Percentiles rank a stretch among this genome's conserved stretches.
phyloP scores from a whole-genome alignment of 2,888 invertebrate genomes.

The Willowsia nigromaculata region DNA sequence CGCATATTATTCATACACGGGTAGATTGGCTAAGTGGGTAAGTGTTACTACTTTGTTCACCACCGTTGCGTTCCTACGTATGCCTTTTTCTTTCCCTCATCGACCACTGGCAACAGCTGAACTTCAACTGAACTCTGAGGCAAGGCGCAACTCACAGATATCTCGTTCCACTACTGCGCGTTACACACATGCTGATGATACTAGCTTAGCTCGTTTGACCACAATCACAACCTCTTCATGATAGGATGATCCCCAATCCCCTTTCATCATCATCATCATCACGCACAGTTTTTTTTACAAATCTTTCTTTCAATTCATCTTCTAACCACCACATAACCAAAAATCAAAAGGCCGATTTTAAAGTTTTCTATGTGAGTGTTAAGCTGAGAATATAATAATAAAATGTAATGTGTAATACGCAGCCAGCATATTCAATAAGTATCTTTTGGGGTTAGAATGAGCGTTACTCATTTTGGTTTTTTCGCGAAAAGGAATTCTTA shows the following conservation, averaged over 20 bases:
- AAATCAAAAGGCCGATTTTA: not conserved
- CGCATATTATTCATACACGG: not conserved
- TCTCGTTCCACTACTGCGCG: not conserved
- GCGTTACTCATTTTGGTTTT: conserved; percentile 8
- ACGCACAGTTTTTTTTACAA: conserved; percentile 23
- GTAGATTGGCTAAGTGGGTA: conserved; percentile 61
- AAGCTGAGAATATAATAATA: not conserved
- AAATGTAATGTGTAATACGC: not conserved
- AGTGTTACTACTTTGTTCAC: conserved; percentile 60
- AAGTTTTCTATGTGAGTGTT: not conserved
- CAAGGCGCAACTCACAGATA: not conserved
- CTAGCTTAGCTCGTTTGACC: conserved; percentile 24
- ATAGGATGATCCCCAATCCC: conserved; percentile 8
- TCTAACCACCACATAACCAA: conserved; percentile 1
- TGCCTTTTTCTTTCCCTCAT: not conserved
- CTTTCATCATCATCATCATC: conserved; percentile 6
- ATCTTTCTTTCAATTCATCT: not conserved
- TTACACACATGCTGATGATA: not conserved
- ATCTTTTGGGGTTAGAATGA: conserved; percentile 61
- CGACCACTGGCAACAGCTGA: conserved; percentile 36
- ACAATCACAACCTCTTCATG: conserved; percentile 33
- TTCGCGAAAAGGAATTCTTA: not conserved
- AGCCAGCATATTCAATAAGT: conserved; percentile 51
- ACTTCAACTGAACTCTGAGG: conserved; percentile 57
- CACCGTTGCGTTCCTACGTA: not conserved